Evolutionary conservation across 1,140 invertebrate species (phyloP), one percentile per base, ranked within the genome.

Genomic region (Drosophila grimshawi): DNA sequence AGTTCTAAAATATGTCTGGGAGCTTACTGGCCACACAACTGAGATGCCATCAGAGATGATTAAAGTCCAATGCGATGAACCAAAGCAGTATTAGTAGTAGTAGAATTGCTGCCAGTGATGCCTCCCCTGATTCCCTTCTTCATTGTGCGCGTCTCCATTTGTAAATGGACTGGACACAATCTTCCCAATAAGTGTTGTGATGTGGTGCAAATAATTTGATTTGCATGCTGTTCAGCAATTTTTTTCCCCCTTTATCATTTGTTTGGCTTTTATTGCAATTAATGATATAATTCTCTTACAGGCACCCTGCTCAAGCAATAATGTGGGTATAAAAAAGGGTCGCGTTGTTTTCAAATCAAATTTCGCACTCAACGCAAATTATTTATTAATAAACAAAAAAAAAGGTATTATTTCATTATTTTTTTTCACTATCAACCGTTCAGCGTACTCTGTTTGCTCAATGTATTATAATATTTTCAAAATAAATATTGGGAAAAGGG

Each of bases 161-260:
- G 2, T 27, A 39, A 37, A 30, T 72, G 63, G 43, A 64, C 55
- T 70, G 52, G 65, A 55, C 76, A 68, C 85, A 85, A 88, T 76
- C 76, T 51, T 39, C 62, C 68, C 77, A 72, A 80, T 80, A 83
- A 88, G 85, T 57, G 70, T 88, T 86, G 19, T 86, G 75, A 88
- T 86, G 86, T 88, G 76, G 77, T 80, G 35, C 78, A 86, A 77
- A 88, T 86, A 86, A 86, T 89, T 89, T 80, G 85, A 89, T 86
- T 86, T 86, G 80, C 72, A 88, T 86, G 35, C 5, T 51, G 5
- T 57, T 43, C 37, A 71, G n/a, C 45, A 27, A 0, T n/a, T 43
- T 19, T 29, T 10, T 7, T 11, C 19, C 43, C 53, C 27, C 0
- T 29, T 29, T 19, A 19, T 19, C 19, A 29, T 11, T 48, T 5